phyloP scores from a whole-genome alignment of 2,888 invertebrate genomes.

The Tetanocera ferruginea region DNA sequence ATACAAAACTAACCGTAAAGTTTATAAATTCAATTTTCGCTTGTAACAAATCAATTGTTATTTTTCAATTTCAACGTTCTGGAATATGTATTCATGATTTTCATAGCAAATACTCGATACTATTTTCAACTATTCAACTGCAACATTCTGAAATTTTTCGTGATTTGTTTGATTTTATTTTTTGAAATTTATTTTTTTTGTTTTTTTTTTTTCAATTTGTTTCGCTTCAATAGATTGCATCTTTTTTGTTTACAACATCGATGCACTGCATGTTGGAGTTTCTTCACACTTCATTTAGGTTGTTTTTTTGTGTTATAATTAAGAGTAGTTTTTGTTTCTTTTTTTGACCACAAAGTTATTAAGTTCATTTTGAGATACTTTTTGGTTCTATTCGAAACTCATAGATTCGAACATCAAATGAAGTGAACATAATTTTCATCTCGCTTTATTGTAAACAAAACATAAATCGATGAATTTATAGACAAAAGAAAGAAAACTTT shows the following conservation, averaged over 20 bases:
- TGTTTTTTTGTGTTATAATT: not conserved
- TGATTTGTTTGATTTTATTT: not conserved
- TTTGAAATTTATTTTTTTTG: not conserved
- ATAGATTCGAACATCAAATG: constrained; percentile 22
- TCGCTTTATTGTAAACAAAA: constrained; percentile 5
- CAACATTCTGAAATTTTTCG: not conserved
- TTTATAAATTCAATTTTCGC: constrained; percentile 4
- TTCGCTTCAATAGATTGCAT: not conserved
- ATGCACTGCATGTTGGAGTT: not conserved
- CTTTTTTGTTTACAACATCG: not conserved
- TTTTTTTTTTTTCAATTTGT: not conserved
- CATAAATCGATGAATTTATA: not conserved
- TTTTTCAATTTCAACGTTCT: constrained; percentile 3
- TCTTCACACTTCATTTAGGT: not conserved
- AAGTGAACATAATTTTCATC: not conserved
- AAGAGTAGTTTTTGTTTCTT: not conserved
- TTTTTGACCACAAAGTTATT: not conserved
- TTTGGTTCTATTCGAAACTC: not conserved
- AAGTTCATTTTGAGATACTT: not conserved
- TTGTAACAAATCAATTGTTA: constrained; percentile 2
- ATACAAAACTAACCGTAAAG: not conserved
- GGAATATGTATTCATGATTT: not conserved
- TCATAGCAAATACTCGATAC: not conserved
- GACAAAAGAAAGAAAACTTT: not conserved
- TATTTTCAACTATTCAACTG: not conserved